phyloP scores from a whole-genome alignment of 2,888 invertebrate genomes.

The Netelia inedita region DNA sequence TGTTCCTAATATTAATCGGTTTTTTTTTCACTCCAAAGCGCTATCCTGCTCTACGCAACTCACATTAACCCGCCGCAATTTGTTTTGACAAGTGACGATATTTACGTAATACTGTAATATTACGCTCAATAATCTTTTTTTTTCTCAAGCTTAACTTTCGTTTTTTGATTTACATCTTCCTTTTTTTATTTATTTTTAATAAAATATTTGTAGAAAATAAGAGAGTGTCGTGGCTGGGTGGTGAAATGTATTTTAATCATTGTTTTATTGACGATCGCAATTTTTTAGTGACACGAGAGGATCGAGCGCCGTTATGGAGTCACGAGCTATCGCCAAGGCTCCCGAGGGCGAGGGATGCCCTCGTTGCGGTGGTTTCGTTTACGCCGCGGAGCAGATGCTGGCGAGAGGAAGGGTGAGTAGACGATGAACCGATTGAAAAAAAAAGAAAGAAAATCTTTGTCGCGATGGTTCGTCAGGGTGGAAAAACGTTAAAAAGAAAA shows the following conservation, averaged over 20 bases:
- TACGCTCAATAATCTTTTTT: slow-evolving; percentile 39
- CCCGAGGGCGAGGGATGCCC: slow-evolving; percentile 95
- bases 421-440: slow-evolving; percentile 12
- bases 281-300: slow-evolving; percentile 79
- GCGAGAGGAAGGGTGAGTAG: slow-evolving; percentile 94
- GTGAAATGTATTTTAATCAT: not conserved
- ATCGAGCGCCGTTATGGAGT: slow-evolving; percentile 88
- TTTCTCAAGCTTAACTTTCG: slow-evolving; percentile 40
- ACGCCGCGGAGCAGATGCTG: slow-evolving; percentile 97
- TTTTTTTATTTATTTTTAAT: slow-evolving; percentile 35
- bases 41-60: slow-evolving; percentile 63
- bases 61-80: slow-evolving; percentile 58
- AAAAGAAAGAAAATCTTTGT: slow-evolving; percentile 18
- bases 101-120: slow-evolving; percentile 48
- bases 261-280: slow-evolving; percentile 61
- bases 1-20: not conserved
- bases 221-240: slow-evolving; percentile 27
- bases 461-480: slow-evolving; percentile 54
- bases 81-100: slow-evolving; percentile 51
- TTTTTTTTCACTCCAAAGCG: slow-evolving; percentile 30
- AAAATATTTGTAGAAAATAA: slow-evolving; percentile 24
- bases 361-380: slow-evolving; percentile 95
- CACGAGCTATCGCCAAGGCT: slow-evolving; percentile 92
- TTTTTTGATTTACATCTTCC: slow-evolving; percentile 10
- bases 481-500: not conserved